Conservation (phyloP, 2,113 vertebrate species). For the Nettapus auritus region DNA sequence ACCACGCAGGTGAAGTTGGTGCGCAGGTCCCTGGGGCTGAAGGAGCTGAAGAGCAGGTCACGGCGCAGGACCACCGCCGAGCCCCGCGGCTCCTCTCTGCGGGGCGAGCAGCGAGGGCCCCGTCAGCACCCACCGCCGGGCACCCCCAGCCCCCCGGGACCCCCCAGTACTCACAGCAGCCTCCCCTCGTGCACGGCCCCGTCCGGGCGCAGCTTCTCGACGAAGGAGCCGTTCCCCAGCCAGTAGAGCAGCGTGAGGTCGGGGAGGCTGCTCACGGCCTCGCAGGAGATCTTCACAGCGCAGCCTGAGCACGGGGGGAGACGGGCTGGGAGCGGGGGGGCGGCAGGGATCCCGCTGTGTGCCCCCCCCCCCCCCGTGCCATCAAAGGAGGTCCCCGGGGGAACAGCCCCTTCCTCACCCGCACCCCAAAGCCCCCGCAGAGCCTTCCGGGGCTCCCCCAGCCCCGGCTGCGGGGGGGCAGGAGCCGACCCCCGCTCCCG, state of each 20-base stretch:
- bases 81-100: not conserved
- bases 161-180: not conserved
- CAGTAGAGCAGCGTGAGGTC: constrained; percentile 26
- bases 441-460: too few species aligned
- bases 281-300: not conserved
- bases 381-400: too few species aligned
- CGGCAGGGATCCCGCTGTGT: too few species aligned
- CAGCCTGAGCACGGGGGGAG: not conserved
- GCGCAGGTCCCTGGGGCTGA: not conserved
- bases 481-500: too few species aligned
- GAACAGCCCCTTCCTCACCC: not conserved
- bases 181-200: not conserved
- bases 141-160: too few species aligned
- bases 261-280: not conserved
- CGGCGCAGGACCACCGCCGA: not conserved
- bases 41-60: not conserved
- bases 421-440: too few species aligned
- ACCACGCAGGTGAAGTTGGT: constrained; percentile 49
- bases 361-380: too few species aligned
- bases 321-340: not conserved
- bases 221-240: not conserved
- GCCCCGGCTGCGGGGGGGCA: too few species aligned
- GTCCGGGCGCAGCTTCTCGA: not conserved
- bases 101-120: fast-evolving
- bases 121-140: fast-evolving